Conservation (phyloP, 2,797 vertebrate species). For the Cheirogaleus major region DNA sequence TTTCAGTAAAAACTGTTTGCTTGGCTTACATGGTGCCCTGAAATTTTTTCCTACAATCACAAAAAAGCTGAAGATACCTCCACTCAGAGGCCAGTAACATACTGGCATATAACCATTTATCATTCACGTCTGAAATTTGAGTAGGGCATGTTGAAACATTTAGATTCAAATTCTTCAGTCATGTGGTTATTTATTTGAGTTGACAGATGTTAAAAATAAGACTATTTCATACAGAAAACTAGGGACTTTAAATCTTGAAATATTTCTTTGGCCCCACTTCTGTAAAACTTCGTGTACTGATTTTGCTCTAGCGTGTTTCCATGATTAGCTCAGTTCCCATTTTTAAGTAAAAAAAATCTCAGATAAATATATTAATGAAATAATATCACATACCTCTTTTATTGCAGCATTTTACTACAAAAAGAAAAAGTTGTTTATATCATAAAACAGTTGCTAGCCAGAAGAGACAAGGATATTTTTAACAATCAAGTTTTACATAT, state of each 20-base stretch:
- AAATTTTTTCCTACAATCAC: neutral
- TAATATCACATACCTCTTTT: neutral
- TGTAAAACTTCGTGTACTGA: neutral
- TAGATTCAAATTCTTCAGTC: neutral
- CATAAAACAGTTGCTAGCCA: neutral
- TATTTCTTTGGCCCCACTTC: neutral
- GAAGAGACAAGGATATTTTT: slow-evolving; percentile 36
- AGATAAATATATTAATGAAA: neutral
- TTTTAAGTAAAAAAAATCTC: neutral
- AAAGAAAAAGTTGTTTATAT: neutral
- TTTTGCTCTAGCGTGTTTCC: neutral
- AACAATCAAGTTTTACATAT: slow-evolving; percentile 14
- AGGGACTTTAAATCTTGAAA: neutral
- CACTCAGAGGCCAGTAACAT: neutral
- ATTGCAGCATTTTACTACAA: neutral
- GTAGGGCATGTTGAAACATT: neutral
- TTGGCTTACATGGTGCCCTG: neutral
- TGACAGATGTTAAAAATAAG: neutral
- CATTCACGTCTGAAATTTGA: neutral
- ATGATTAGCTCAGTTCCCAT: neutral
- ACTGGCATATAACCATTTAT: neutral
- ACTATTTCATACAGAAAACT: neutral
- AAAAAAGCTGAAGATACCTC: neutral
- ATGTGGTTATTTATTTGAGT: neutral
- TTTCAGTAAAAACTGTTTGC: neutral